phyloP scores from a whole-genome alignment of 2,888 invertebrate species.

The Aplocera efformata region DNA sequence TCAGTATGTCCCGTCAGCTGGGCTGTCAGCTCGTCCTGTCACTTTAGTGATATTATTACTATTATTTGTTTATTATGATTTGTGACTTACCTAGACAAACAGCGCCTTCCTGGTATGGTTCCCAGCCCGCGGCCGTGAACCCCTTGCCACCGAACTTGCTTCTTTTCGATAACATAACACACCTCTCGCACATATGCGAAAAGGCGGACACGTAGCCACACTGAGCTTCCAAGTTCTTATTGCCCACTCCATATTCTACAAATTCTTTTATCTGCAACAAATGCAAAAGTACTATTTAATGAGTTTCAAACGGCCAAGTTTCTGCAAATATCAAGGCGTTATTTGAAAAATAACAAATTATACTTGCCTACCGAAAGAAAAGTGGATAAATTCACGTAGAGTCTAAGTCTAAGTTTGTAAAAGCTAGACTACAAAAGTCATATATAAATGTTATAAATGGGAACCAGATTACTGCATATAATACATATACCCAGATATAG shows the following conservation, averaged over 20 bases:
- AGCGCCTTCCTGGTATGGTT: conserved; percentile 80
- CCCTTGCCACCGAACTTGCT: conserved; percentile 68
- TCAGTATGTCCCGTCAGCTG: too few species aligned
- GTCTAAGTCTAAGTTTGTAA: too few species aligned
- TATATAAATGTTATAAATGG: too few species aligned
- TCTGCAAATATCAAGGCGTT: background rate
- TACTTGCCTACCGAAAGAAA: too few species aligned
- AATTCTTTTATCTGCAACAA: conserved; percentile 74
- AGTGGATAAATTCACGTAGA: too few species aligned
- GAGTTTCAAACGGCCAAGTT: background rate
- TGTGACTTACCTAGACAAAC: conserved; percentile 78
- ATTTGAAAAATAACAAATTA: too few species aligned
- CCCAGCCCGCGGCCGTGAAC: conserved; percentile 74
- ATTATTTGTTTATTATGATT: too few species aligned
- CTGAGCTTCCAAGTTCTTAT: conserved; percentile 85
- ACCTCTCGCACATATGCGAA: conserved; percentile 85
- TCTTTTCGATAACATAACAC: conserved; percentile 73
- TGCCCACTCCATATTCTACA: conserved; percentile 68
- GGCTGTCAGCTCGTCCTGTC: too few species aligned
- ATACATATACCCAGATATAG: too few species aligned
- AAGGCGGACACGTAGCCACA: conserved; percentile 89
- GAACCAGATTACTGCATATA: too few species aligned
- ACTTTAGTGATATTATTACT: too few species aligned
- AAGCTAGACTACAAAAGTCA: too few species aligned
- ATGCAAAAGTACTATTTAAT: background rate